Evolutionary conservation across 2,797 vertebrate genomes (phyloP), one percentile per base, ranked within the genome.

Genomic region (Arnoldichthys spilopterus): DNA sequence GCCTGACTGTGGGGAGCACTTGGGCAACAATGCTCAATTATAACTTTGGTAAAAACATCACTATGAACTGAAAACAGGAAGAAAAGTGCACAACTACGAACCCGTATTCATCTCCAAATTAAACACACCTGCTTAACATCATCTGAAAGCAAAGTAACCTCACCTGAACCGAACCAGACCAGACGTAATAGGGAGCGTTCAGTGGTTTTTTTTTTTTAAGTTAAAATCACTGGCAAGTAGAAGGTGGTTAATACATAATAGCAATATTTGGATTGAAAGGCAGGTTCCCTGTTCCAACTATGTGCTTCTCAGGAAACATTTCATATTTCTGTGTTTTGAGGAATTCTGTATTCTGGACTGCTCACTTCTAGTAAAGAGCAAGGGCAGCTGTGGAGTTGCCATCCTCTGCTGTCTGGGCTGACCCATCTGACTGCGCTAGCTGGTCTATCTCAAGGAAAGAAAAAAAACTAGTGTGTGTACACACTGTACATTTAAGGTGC

Each of bases 11-110:
- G 56, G 18, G 18, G 37, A 53, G 18, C 22, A 72, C 45, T 26
- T 20, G 37, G 53, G 75, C 74, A 74, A 78, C 20, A 43, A 43
- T 69, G 28, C 74, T 68, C 59, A 72, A 73, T 37, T 51, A 82
- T 54, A 79, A 68, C 81, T 87, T 88, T 87, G 86, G 81, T 87
- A 83, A 61, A 43, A 74, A 72, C 37, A 61, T 80, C 61, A 88
- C 71, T 72, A 81, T 61, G 74, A 32, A 59, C n/a, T n/a, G 47
- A 47, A 71, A 40, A 16, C 12, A 26, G 18, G 24, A 26, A 30
- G 8, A 9, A 37, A 40, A 59, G 73, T 73, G 74, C 6, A 11
- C 67, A 22, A 45, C 18, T 64, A 37, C 34, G 32, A 80, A 85
- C 74, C 74, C 59, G 45, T 79, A 81, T 72, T 79, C 43, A n/a